Conservation (phyloP, 1,140 invertebrate species). For the Zaprionus ghesquierei region DNA sequence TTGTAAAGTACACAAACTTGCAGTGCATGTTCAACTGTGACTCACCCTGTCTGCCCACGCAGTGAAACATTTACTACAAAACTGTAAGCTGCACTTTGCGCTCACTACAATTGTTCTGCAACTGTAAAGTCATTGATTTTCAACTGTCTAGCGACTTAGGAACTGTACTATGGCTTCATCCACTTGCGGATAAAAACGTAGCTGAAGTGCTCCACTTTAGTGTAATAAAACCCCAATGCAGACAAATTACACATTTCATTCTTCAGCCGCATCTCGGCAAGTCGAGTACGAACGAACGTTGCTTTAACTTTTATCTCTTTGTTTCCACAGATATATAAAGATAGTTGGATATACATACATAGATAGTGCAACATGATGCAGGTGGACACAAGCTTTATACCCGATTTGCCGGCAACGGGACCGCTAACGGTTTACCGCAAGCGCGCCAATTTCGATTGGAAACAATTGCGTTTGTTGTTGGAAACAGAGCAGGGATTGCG, state of each 20-base stretch:
- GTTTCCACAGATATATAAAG: background rate
- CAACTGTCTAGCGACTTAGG: slow-evolving; percentile 7
- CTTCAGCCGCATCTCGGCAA: background rate
- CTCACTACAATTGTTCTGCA: background rate
- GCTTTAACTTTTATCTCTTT: background rate
- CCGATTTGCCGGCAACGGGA: slow-evolving; percentile 85
- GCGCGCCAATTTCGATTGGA: slow-evolving; percentile 91
- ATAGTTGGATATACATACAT: too few species aligned
- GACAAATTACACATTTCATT: slow-evolving; percentile 16
- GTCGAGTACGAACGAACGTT: slow-evolving; percentile 1
- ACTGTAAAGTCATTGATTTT: background rate
- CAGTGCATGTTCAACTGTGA: background rate
- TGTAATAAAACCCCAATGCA: slow-evolving; percentile 5
- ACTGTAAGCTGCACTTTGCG: background rate
- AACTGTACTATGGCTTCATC: slow-evolving; percentile 41
- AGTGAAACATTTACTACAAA: background rate
- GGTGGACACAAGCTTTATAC: slow-evolving; percentile 83
- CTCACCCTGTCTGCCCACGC: too few species aligned
- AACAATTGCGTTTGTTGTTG: slow-evolving; percentile 88
- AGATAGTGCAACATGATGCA: slow-evolving; percentile 38
- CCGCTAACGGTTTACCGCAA: slow-evolving; percentile 89
- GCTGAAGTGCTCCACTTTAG: slow-evolving; percentile 36
- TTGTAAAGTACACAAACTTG: background rate
- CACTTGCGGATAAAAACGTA: background rate
- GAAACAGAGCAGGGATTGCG: slow-evolving; percentile 88